phyloP scores from a whole-genome alignment of 2,113 vertebrate species.

The Lepisosteus osseus region DNA sequence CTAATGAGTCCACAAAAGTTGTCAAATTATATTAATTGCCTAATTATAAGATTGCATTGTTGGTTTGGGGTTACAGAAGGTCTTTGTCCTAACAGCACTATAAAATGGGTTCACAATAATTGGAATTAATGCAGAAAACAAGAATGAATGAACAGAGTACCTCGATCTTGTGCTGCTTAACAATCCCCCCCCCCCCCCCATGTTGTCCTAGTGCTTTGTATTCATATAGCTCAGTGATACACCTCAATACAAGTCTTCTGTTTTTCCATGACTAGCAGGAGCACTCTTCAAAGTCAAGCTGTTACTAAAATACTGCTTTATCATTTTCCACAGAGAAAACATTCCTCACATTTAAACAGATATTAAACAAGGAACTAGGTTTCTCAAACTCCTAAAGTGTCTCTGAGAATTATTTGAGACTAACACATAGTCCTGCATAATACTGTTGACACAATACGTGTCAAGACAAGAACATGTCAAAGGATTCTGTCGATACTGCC shows the following conservation, averaged over 20 bases:
- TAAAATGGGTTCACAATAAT: conserved; percentile 29
- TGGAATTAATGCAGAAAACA: conserved; percentile 16
- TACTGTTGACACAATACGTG: too few relatives aligned
- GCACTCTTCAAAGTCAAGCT: not conserved
- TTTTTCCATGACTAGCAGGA: conserved; percentile 3
- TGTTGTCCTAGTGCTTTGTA: not conserved
- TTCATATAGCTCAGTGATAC: conserved; percentile 7
- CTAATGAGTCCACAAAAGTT: conserved; percentile 46
- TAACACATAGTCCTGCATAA: too few relatives aligned
- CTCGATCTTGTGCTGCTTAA: conserved; percentile 12
- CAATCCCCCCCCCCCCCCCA: not conserved
- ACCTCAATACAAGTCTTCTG: conserved; percentile 8
- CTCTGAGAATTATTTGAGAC: too few relatives aligned
- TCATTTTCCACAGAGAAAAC: too few relatives aligned
- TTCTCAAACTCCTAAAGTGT: too few relatives aligned
- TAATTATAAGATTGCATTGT: conserved; percentile 52
- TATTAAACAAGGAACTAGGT: too few relatives aligned
- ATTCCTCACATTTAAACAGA: too few relatives aligned
- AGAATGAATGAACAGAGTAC: not conserved
- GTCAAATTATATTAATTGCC: conserved; percentile 51
- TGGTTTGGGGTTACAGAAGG: conserved; percentile 33
- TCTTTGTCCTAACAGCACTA: conserved; percentile 27
- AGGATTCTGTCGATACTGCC: too few relatives aligned
- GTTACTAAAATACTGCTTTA: too few relatives aligned
- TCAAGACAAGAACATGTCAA: too few relatives aligned